Evolutionary conservation across 2,113 vertebrate species (phyloP), one percentile per base, ranked within the genome.

Genomic region (Sander vitreus): DNA sequence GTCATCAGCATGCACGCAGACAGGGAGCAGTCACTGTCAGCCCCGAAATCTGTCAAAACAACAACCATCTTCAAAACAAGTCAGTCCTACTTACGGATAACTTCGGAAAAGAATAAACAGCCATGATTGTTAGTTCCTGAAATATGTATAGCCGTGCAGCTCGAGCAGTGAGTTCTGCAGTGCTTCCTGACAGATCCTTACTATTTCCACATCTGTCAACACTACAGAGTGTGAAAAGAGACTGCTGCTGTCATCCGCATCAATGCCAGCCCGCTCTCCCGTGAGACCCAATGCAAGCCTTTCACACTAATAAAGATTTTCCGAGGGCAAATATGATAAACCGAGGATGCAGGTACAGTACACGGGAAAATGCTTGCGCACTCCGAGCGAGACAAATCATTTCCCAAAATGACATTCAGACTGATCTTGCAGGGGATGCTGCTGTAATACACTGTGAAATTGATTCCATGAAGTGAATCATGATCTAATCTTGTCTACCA

Each of bases 381-480:
- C 89, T 80, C 82, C 27, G 84, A 93, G 92, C 78, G 90, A 93
- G 87, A 93, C 92, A 92, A 94, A 93, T 94, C 84, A 74, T 88
- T 83, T 89, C 78, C 78, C 60, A 84, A 91, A 92, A 93, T 92
- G 92, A 94, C 93, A 94, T 93, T 92, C 91, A 91, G 89, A 76
- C 88, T 85, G 85, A 91, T 94, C 91, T 89, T 90, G 88, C 89
- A 89, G 88, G 86, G 88, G 92, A 91, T 89, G 92, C 91, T 87
- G 85, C 91, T 85, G 93, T 94, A 95, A 92, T 89, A 87, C 79
- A 45, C 92, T 93, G 91, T 93, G 91, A 93, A 95, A 95, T 95
- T 94, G 95, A 96, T 95, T 95, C 93, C 93, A 93, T 89, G 92
- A 93, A 94, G 93, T 91, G 95, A 94, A 95, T 95, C 92, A 85